Conservation (phyloP, 2,888 invertebrate genomes). For the Melieria omissa region DNA sequence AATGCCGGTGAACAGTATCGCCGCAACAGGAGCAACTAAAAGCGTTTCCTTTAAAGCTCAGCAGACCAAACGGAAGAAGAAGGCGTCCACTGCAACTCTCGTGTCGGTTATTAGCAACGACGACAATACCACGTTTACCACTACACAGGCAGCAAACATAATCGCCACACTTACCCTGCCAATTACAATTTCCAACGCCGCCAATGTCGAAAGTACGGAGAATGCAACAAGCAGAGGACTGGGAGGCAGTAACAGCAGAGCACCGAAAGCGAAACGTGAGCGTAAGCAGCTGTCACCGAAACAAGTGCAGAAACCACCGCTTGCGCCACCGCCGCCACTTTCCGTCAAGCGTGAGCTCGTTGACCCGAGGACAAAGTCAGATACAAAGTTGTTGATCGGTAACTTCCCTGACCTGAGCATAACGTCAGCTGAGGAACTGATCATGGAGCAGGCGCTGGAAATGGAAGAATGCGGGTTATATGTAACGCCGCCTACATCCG, state of each 20-base stretch:
- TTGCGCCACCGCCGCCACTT: slow-evolving; percentile 27
- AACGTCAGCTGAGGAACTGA: slow-evolving; percentile 64
- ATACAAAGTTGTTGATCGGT: slow-evolving; percentile 15
- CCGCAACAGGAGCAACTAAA: slow-evolving; percentile 29
- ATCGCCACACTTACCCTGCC: too few species aligned
- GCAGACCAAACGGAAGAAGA: slow-evolving; percentile 5
- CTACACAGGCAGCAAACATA: background rate
- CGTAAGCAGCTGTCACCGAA: slow-evolving; percentile 59
- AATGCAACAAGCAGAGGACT: background rate
- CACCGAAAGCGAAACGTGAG: slow-evolving; percentile 57
- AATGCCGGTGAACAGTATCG: background rate
- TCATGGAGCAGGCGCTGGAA: slow-evolving; percentile 66
- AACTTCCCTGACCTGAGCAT: slow-evolving; percentile 60
- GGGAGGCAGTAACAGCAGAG: slow-evolving; percentile 14
- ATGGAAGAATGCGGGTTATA: slow-evolving; percentile 65
- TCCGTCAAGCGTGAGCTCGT: slow-evolving; percentile 44
- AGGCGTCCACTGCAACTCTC: background rate
- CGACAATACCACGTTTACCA: background rate
- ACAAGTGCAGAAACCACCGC: slow-evolving; percentile 56
- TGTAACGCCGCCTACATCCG: slow-evolving; percentile 49
- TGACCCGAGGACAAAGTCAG: slow-evolving; percentile 35
- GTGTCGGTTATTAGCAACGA: background rate
- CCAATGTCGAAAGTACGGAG: background rate
- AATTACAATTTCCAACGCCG: background rate
- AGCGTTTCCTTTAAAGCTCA: background rate